Conservation (phyloP, 2,113 vertebrate species). For the Erythrocercus mccallii region DNA sequence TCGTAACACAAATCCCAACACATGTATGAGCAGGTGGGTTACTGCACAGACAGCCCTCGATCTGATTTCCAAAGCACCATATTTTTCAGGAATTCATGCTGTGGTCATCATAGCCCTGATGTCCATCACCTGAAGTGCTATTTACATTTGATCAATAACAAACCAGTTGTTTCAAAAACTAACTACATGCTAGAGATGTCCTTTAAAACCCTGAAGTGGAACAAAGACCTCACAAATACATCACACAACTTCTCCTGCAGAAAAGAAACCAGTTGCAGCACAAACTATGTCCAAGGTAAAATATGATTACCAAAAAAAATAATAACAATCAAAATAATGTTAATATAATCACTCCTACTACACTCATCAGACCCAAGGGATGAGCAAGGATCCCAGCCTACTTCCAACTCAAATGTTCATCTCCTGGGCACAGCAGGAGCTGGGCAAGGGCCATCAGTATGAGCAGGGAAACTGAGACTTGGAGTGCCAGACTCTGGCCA, state of each 20-base stretch:
- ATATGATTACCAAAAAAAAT: background rate
- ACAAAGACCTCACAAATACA: background rate
- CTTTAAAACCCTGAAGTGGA: background rate
- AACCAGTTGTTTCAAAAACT: background rate
- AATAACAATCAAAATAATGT: background rate
- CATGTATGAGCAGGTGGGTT: fast-evolving
- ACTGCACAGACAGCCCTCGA: background rate
- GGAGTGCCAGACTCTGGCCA: background rate
- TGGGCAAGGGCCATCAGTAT: background rate
- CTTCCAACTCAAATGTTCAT: background rate
- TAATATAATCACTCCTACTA: background rate
- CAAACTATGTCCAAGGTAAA: background rate
- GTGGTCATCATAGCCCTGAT: background rate
- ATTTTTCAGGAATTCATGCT: background rate
- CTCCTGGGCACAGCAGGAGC: background rate
- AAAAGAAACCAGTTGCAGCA: background rate
- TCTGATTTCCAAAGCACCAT: background rate
- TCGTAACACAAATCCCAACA: background rate
- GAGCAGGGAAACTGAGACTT: background rate
- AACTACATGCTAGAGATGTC: background rate
- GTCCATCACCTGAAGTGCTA: background rate
- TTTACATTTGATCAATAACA: background rate
- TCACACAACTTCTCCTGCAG: background rate
- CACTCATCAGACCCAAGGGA: background rate
- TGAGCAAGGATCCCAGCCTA: background rate